Base-by-base conservation (phyloP, 1,140 invertebrate species). In the Halesus radiatus region DNA sequence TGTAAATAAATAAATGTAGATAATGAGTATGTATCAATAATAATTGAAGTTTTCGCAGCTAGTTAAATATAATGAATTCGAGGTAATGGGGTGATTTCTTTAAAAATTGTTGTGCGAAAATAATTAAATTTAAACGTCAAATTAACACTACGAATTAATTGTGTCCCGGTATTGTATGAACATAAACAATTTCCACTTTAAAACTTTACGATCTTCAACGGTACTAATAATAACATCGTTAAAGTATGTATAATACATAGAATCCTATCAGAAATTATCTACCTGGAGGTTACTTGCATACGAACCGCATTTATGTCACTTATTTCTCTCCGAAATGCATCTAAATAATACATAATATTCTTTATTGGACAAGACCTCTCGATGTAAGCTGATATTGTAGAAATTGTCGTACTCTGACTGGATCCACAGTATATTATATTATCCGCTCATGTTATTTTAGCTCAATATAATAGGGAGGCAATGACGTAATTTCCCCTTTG, bases 331-430 rank as follows among this genome's bases (percentile, higher is more conserved):
- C 8, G 56, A 74, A 74, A 56, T 26, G 18, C 23, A 10, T 74
- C 54, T 54, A 74, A 74, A 74, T 56, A 74, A 74, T 56, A 26
- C 10, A 52, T 74, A 54, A 74, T 56, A 50, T 53, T 74, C 50
- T 74, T 74, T 74, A 74, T 74, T 74, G 10, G 70, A 74, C 52
- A 23, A 16, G 32, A 10, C 26, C 8, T 20, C 70, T 26, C 8
- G 32, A 18, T 54, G 70, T 53, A 73, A 73, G 20, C 4, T 74
- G 70, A 74, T 74, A 74, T 74, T 53, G 5, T 45, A 45, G 37
- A 45, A 45, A 45, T 45, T 45, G 18, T 72, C 37, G 56, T 6
- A 18, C 26, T 66, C 26, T 26, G 16, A 66, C 15, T 66, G 29
- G 7, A 60, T 6, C 13, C 20, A 22, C 56, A 60, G 3, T 13